Evolutionary conservation across 2,797 vertebrate species (phyloP), one percentile per base, ranked within the genome.

Genomic region (Rhynchotus rufescens): DNA sequence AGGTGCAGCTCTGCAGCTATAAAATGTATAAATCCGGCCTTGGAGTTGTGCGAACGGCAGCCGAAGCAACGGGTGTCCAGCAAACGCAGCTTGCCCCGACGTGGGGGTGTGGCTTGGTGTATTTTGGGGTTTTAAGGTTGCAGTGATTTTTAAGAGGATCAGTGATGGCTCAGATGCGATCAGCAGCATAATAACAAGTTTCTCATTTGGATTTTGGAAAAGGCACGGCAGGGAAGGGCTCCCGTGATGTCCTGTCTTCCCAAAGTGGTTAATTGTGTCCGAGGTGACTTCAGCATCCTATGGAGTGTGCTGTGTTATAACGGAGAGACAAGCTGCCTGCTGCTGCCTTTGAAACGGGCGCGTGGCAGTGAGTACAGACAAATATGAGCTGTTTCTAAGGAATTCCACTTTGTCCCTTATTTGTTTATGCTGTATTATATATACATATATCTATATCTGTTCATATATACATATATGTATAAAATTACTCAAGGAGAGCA

Each of bases 341-440:
- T 15, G 76, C 15, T 23, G 49, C 9, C 1, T 38, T 51, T 42
- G 28, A 79, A 52, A 38, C 54, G 73, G 14, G 78, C 79, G 20
- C 57, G 40, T 23, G 32, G n/a, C 91, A 75, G 57, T 30, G 84
- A 57, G 45, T 19, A 51, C 51, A 86, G 56, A 77, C n/a, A 57
- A 42, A 25, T 49, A 44, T 40, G 73, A 94, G 82, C 74, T 77
- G 36, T 85, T 86, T 62, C 32, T 67, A 22, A 81, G 65, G 78
- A 84, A 80, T 92, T 83, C 81, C 80, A 14, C 79, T 75, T 74
- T 94, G 93, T 86, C 88, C 52, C 90, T 76, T 72, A 75, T 1
- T 11, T 97, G 86, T 97, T 95, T 95, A 96, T 96, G 85, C 78
- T 97, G 95, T 97, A 95, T 94, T 81, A 93, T 96, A 95, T 90